Percentiles rank a stretch among this genome's conserved stretches.
Conservation (phyloP, 2,113 vertebrate species). For the Himantopus leucocephalus region DNA sequence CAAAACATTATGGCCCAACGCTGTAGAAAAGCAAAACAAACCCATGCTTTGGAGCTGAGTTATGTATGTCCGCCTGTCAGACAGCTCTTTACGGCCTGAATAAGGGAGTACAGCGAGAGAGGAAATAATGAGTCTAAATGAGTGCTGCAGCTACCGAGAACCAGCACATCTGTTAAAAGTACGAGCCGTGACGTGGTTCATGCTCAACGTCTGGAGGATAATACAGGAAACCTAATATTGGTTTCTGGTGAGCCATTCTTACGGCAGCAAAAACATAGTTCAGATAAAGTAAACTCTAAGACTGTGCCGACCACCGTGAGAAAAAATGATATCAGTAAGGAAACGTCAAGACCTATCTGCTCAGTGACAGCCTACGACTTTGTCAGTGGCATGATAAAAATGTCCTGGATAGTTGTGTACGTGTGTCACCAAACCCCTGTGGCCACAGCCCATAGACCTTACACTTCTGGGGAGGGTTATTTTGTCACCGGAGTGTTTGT, state of each 20-base stretch:
- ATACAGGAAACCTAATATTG: neutral
- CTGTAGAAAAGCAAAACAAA: neutral
- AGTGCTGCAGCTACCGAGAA: neutral
- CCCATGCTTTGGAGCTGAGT: neutral
- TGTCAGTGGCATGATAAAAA: neutral
- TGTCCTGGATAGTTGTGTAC: neutral
- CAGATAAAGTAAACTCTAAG: neutral
- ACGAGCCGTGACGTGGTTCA: neutral
- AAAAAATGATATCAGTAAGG: neutral
- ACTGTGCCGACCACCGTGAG: neutral
- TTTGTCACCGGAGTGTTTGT: neutral
- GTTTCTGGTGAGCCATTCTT: neutral
- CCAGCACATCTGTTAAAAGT: neutral
- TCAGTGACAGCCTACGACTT: fast-evolving
- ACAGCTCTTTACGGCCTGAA: neutral
- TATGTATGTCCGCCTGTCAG: neutral
- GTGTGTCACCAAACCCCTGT: neutral
- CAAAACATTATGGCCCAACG: neutral
- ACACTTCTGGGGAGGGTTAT: neutral
- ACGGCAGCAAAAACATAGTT: neutral
- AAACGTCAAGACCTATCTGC: neutral
- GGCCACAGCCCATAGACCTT: neutral
- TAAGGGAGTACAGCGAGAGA: neutral
- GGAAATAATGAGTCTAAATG: neutral
- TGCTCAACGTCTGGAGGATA: neutral